Percentiles rank a stretch among this genome's conserved stretches.
Conservation (phyloP, 1,140 invertebrate species). For the Drosophila mayri region DNA sequence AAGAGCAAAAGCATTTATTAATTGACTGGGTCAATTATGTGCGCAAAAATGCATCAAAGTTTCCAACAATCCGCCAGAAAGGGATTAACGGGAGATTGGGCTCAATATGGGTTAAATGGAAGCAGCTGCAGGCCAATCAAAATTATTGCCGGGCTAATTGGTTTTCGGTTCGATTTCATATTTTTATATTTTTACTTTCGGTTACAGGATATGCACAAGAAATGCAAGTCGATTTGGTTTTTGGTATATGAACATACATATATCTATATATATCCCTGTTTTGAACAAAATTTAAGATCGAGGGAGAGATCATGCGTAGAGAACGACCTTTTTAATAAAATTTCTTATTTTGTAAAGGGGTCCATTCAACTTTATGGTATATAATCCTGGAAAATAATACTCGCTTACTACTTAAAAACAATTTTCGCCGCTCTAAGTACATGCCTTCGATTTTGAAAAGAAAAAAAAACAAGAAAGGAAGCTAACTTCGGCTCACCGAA, state of each 20-base stretch:
- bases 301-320: not conserved
- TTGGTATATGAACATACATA: not conserved
- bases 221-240: not conserved
- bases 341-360: too few relatives aligned
- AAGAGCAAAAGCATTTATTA: slow-evolving; percentile 62
- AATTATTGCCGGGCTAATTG: slow-evolving; percentile 45
- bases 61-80: slow-evolving; percentile 5
- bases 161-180: slow-evolving; percentile 55
- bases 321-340: not conserved
- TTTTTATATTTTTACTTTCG: slow-evolving; percentile 29
- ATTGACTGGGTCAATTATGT: slow-evolving; percentile 68
- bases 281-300: not conserved
- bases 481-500: too few relatives aligned
- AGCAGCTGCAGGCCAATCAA: slow-evolving; percentile 40
- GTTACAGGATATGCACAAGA: not conserved
- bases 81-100: slow-evolving; percentile 15
- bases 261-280: not conserved
- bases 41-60: slow-evolving; percentile 27
- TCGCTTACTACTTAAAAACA: not conserved
- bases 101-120: slow-evolving; percentile 22
- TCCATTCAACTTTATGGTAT: not conserved
- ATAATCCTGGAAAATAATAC: not conserved
- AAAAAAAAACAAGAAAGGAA: too few relatives aligned
- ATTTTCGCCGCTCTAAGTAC: not conserved
- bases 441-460: too few relatives aligned